Evolutionary conservation across 2,113 vertebrate genomes (phyloP).

Genomic region (Fregata magnificens): DNA sequence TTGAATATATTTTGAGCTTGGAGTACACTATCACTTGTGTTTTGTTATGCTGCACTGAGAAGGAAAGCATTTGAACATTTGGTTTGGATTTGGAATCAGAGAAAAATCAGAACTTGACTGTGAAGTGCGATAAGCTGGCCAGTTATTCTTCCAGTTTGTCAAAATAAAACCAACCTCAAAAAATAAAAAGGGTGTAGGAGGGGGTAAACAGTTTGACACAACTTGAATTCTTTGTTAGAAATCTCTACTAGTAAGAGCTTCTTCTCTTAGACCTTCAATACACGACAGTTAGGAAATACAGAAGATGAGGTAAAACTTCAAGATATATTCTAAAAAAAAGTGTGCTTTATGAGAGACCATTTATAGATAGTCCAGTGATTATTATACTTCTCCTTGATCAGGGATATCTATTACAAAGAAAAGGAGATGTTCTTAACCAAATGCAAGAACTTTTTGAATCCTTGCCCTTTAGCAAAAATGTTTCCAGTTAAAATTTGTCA

Average conservation of each 20-base stretch:
- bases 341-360: not conserved
- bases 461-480: constrained; percentile 1
- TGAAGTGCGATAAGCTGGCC: not conserved
- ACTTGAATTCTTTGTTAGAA: not conserved
- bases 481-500: constrained; percentile 7
- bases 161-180: not conserved
- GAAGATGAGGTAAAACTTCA: not conserved
- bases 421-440: not conserved
- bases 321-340: not conserved
- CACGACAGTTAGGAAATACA: not conserved
- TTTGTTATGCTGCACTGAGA: not conserved
- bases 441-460: not conserved
- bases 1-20: not conserved
- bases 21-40: not conserved
- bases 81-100: not conserved
- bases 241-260: not conserved
- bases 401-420: not conserved
- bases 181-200: not conserved
- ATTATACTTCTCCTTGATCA: not conserved
- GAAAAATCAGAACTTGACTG: not conserved
- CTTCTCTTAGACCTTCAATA: not conserved
- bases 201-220: not conserved
- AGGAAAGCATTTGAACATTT: not conserved
- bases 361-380: not conserved
- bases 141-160: not conserved